phyloP scores from a whole-genome alignment of 2,888 invertebrate species.

The Oscheius sp. region DNA sequence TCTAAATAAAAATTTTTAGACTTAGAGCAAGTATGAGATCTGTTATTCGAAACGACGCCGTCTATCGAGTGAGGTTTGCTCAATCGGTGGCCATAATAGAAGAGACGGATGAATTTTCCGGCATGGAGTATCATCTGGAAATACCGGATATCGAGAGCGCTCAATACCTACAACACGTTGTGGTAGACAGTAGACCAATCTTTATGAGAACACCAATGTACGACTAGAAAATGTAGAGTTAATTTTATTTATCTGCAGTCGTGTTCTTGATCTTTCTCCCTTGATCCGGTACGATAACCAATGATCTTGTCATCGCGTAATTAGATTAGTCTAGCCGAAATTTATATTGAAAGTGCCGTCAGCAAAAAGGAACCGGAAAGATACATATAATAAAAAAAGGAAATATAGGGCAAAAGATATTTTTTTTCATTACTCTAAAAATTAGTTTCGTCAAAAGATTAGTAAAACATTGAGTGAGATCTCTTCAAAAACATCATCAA shows the following conservation, averaged over 20 bases:
- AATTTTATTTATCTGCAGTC: neutral
- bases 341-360: too few species aligned
- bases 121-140: neutral
- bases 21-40: constrained; percentile 38
- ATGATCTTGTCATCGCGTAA: too few species aligned
- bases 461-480: too few species aligned
- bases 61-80: constrained; percentile 53
- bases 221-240: neutral
- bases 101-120: constrained; percentile 14
- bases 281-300: too few species aligned
- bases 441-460: too few species aligned
- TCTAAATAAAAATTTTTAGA: neutral
- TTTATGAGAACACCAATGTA: constrained; percentile 28
- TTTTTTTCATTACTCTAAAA: too few species aligned
- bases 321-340: too few species aligned
- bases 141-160: constrained; percentile 23
- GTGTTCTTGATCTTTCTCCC: neutral
- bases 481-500: too few species aligned
- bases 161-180: constrained; percentile 21
- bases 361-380: too few species aligned
- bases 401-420: too few species aligned
- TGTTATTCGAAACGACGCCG: constrained; percentile 48
- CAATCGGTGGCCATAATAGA: constrained; percentile 38
- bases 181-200: constrained; percentile 4
- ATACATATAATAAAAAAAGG: too few species aligned